Percentiles rank a stretch among this genome's conserved stretches.
phyloP scores from a whole-genome alignment of 2,888 invertebrate genomes.

The Barypeithes pellucidus region DNA sequence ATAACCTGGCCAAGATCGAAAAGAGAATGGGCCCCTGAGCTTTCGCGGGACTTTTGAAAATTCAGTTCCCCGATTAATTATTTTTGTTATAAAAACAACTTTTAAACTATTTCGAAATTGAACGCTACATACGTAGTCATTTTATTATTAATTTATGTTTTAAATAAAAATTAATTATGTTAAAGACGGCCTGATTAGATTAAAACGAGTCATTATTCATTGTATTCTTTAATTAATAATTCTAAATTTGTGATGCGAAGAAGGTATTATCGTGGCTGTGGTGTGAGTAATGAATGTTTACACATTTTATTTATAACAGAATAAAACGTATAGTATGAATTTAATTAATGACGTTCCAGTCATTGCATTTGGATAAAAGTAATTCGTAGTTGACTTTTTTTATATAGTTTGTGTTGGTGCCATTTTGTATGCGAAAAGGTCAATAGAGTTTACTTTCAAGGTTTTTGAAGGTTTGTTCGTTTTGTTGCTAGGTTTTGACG shows the following conservation, averaged over 20 bases:
- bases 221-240: background rate
- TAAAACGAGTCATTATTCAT: slow-evolving; percentile 8
- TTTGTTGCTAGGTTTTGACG: slow-evolving; percentile 22
- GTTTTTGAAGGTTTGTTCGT: slow-evolving; percentile 27
- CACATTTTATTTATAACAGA: background rate
- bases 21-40: no score
- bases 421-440: slow-evolving; percentile 11
- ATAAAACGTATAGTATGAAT: background rate
- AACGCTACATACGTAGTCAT: background rate
- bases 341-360: background rate
- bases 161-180: background rate
- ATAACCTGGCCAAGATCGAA: no score
- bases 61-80: background rate
- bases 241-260: background rate
- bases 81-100: no score
- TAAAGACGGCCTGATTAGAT: background rate
- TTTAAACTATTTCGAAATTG: background rate
- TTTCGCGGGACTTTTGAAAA: no score
- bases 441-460: slow-evolving; percentile 20
- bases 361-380: background rate
- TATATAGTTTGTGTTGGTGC: background rate
- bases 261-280: background rate
- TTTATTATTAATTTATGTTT: background rate
- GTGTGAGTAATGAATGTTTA: background rate
- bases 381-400: background rate